Evolutionary conservation across 2,113 vertebrate species (phyloP), one percentile per base, ranked within the genome.

Genomic region (Zeus faber): DNA sequence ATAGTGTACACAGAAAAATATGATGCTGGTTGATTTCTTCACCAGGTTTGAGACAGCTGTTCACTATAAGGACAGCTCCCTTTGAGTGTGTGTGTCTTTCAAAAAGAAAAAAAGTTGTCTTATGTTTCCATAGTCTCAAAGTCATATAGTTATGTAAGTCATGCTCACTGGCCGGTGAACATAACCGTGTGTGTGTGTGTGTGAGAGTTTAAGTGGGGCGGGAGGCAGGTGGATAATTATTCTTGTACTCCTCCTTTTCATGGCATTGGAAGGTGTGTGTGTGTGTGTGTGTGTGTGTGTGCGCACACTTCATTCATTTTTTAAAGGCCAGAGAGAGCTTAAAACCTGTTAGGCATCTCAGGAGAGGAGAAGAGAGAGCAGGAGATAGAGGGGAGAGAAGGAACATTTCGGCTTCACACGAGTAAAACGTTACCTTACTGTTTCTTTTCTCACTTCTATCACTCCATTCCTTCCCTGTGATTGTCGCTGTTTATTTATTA

Each of bases 321-420:
- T 49, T 49, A 33, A 49, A 49, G 26, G 27, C 26, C 48, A 31
- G 27, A 17, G 48, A 49, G 48, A 31, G 27, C 16, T 49, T 18
- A 31, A 49, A 49, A 31, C 48, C 48, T 29, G 48, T 49, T 49
- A 49, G 5, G 26, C 4, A 17, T 49, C 16, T 20, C 26, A 3
- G 24, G 47, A 49, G 47, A 18, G 7, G 7, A 17, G 41, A 21
- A 14, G 24, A 49, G 48, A 20, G 3, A 3, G 16, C 10, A 14
- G 21, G 33, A 22, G 48, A 40, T 13, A 22, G 40, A 23, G 17
- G 11, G 41, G 49, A 29, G 39, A 33, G 40, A n/a, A 31, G 40
- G n/a, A n/a, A n/a, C n/a, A n/a, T n/a, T n/a, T n/a, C n/a, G n/a
- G n/a, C n/a, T n/a, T n/a, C n/a, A n/a, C n/a, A n/a, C n/a, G n/a